phyloP scores from a whole-genome alignment of 2,888 invertebrate species.

The Therioaphis trifolii region DNA sequence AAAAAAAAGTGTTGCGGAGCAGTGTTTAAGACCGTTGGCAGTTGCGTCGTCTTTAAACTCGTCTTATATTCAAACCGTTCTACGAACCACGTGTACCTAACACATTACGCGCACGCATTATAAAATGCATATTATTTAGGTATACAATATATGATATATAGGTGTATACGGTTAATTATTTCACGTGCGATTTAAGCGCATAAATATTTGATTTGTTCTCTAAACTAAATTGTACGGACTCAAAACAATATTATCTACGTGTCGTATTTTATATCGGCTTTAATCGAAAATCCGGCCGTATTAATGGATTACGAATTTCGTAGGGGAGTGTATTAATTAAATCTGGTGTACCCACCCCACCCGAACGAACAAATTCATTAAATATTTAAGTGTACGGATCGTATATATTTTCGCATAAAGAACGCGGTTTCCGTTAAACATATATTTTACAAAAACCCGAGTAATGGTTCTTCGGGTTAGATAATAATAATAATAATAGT shows the following conservation, averaged over 20 bases:
- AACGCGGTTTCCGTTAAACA: too few species aligned
- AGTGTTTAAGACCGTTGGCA: too few species aligned
- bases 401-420: background rate
- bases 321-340: background rate
- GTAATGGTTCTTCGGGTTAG: too few species aligned
- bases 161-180: too few species aligned
- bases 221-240: background rate
- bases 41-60: background rate
- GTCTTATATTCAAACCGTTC: background rate
- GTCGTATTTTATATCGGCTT: slow-evolving; percentile 11
- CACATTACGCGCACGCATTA: too few species aligned
- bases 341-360: background rate
- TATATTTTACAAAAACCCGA: too few species aligned
- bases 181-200: background rate
- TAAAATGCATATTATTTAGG: background rate
- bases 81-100: too few species aligned
- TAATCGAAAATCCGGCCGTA: background rate
- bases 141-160: too few species aligned
- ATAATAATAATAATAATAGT: too few species aligned
- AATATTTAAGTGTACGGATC: background rate
- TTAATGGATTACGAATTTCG: slow-evolving; percentile 17
- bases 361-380: background rate
- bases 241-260: background rate
- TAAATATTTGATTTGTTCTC: background rate
- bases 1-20: too few species aligned